A percentile compares a stretch with the other conserved stretches of the same genome.
Conservation (phyloP, 2,797 vertebrate genomes). For the Sebastes elongatus region DNA sequence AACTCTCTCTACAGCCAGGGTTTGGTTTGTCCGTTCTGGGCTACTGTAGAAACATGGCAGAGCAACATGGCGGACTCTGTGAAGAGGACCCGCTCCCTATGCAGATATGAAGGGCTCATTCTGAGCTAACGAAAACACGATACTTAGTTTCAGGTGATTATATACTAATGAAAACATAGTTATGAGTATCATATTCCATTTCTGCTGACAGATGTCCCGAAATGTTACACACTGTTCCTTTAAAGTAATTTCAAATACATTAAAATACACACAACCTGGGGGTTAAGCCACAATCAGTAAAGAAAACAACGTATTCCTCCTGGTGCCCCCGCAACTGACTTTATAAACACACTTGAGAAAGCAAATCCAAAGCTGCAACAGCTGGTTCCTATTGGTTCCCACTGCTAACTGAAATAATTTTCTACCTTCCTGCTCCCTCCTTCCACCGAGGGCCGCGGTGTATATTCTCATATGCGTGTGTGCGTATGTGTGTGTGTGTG, state of each 20-base stretch:
- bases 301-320: slow-evolving; percentile 37
- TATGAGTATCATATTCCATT: too few species aligned
- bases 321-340: not conserved
- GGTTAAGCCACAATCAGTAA: slow-evolving; percentile 41
- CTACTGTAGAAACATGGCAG: too few species aligned
- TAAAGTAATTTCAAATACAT: not conserved
- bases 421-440: slow-evolving; percentile 5
- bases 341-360: slow-evolving; percentile 43
- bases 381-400: slow-evolving; percentile 62
- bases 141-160: too few species aligned
- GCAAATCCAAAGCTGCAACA: slow-evolving; percentile 39
- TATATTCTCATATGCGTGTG: slow-evolving; percentile 16
- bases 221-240: not conserved
- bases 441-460: not conserved
- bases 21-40: too few species aligned
- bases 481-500: not conserved
- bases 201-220: not conserved
- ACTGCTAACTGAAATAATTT: slow-evolving; percentile 12
- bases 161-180: too few species aligned
- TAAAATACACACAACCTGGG: slow-evolving; percentile 31
- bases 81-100: too few species aligned
- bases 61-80: too few species aligned
- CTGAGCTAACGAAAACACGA: too few species aligned
- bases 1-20: too few species aligned
- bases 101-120: too few species aligned